These are phyloP conservation scores for Eulemur coronatus DNA, from an alignment of 2,797 vertebrate genomes.

Conservation along the genomic window DNA sequence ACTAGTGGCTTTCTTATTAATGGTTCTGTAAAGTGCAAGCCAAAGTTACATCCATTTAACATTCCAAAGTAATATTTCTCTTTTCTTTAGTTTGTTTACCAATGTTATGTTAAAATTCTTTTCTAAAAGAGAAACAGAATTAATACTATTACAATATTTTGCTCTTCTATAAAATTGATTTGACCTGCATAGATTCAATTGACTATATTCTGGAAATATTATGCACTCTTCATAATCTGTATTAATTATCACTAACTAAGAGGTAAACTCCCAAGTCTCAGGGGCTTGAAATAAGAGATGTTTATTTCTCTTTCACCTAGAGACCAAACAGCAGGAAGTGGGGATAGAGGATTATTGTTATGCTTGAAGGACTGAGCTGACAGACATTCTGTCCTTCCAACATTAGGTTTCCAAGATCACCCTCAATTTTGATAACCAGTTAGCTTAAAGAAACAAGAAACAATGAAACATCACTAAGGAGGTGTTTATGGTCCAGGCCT, in stretches of 20 bases:
- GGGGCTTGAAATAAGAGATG: background rate
- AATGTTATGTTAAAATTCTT: conserved; percentile 23
- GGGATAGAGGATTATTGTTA: background rate
- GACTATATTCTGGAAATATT: background rate
- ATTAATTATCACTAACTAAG: background rate
- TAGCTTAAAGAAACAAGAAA: background rate
- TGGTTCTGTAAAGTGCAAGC: background rate
- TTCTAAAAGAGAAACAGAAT: background rate
- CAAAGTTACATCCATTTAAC: background rate
- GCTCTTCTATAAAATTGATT: background rate
- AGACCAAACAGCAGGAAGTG: background rate
- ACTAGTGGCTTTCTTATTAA: background rate
- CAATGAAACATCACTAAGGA: background rate
- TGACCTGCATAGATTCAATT: background rate
- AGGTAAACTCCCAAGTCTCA: background rate
- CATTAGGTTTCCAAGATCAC: background rate
- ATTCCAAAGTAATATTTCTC: background rate
- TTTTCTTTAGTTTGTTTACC: background rate
- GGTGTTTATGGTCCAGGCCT: background rate
- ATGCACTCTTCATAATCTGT: background rate
- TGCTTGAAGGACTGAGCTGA: background rate
- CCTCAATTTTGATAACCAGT: background rate
- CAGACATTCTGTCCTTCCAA: background rate
- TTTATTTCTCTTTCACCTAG: background rate
- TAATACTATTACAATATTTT: background rate